Evolutionary conservation across 2,888 invertebrate species (phyloP), one percentile per base, ranked within the genome.

Genomic region (Plebejus anna): DNA sequence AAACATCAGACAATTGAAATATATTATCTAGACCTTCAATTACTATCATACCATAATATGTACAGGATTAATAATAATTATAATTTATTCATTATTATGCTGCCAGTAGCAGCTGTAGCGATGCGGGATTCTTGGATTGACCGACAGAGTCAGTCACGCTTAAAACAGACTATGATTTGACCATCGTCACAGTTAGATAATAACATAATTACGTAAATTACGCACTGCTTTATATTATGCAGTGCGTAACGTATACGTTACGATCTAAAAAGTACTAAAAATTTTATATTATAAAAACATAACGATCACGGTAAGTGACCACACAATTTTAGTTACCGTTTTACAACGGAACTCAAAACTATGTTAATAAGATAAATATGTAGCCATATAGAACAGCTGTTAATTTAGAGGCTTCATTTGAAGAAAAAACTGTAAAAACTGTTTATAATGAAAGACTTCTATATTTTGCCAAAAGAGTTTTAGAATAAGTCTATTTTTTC

Each of bases 251-350:
- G 22, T 22, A 22, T 47, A 47, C 72, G 72, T 72, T 51, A 72
- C 72, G 72, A 72, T 72, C 72, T 72, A 47, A 47, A 72, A 47
- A 72, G 47, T 72, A 72, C 22, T 47, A 1, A 72, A 72, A 47
- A 72, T 42, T 28, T 72, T 47, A 13, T 66, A 66, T 47, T 42
- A 22, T 71, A 71, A 71, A 38, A n/a, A 71, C 28, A 71, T 22
- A 72, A 72, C 9, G 72, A 72, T 51, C 47, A 72, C 72, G 72
- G 47, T 72, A 72, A 36, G 42, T 42, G 22, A 47, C 4, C 72
- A 72, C 11, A 72, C 22, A 22, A 11, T 71, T 72, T 71, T 42
- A 28, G 47, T 28, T 47, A 72, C 72, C 47, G 72, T 72, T 71
- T 42, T 71, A 42, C 72, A 72, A 72, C 72, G 72, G 72, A 47